Conservation (phyloP, 2,113 vertebrate species). For the Cavia porcellus region DNA sequence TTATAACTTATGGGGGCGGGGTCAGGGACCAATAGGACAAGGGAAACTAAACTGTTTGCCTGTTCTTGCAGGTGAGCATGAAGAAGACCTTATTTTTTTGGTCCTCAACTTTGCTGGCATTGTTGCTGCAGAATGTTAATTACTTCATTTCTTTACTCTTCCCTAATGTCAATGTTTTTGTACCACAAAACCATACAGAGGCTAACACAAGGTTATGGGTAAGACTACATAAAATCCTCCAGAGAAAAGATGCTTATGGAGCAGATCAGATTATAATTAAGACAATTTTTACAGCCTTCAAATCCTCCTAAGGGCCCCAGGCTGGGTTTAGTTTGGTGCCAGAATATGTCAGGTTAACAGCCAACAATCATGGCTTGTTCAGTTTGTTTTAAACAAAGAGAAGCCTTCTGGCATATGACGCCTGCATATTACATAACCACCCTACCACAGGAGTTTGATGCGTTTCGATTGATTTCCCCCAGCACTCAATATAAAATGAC, state of each 20-base stretch:
- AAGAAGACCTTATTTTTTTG: neutral
- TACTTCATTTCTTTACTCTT: neutral
- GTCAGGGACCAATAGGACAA: neutral
- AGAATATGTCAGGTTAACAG: slow-evolving; percentile 72
- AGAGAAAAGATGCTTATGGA: slow-evolving; percentile 45
- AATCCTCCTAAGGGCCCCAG: slow-evolving; percentile 68
- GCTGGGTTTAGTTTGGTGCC: slow-evolving; percentile 77
- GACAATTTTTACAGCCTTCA: slow-evolving; percentile 64
- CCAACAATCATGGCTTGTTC: slow-evolving; percentile 71
- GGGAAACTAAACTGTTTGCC: neutral
- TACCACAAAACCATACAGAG: neutral
- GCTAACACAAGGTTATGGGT: slow-evolving; percentile 3
- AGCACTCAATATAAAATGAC: slow-evolving; percentile 49
- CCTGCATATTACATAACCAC: slow-evolving; percentile 55
- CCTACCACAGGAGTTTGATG: slow-evolving; percentile 9
- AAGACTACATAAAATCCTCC: slow-evolving; percentile 28
- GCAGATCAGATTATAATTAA: slow-evolving; percentile 68
- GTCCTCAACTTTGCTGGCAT: neutral
- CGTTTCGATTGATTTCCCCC: slow-evolving; percentile 52
- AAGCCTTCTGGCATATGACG: slow-evolving; percentile 52
- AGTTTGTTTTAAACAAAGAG: slow-evolving; percentile 35
- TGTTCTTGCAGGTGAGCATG: neutral
- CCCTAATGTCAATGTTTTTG: neutral
- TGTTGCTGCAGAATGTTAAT: neutral
- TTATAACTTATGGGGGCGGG: neutral